phyloP scores from a whole-genome alignment of 2,113 vertebrate species.

The Candoia aspera region DNA sequence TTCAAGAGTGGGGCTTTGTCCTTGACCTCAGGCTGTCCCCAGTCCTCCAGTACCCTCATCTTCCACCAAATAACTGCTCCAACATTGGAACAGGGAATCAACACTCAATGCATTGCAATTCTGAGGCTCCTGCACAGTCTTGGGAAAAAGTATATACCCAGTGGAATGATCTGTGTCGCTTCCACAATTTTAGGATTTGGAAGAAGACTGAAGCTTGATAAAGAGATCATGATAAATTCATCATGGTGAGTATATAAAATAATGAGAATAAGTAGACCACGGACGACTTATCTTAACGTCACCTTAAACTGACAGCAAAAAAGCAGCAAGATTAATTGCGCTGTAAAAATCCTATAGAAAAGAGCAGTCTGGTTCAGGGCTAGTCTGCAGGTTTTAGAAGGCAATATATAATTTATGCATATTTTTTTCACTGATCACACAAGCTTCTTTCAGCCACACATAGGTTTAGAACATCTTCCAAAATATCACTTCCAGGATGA shows the following conservation, averaged over 20 bases:
- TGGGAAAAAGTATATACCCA: background rate
- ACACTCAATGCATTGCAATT: too few species aligned
- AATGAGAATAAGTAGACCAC: background rate
- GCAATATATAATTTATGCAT: background rate
- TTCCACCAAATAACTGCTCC: too few species aligned
- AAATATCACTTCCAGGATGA: conserved; percentile 11
- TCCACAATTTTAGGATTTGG: background rate
- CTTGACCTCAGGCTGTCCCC: background rate
- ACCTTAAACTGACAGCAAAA: background rate
- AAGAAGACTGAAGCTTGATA: background rate
- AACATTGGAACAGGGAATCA: too few species aligned
- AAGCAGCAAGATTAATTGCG: background rate
- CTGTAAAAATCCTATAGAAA: background rate
- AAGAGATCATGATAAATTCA: too few species aligned
- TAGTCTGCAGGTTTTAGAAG: background rate
- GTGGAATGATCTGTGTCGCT: background rate
- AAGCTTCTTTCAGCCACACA: background rate
- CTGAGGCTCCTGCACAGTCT: too few species aligned
- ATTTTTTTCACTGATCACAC: background rate
- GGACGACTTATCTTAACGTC: background rate
- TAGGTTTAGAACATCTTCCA: conserved; percentile 20
- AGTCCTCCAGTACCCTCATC: too few species aligned
- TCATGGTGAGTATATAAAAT: background rate
- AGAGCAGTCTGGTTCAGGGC: background rate
- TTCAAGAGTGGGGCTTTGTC: background rate